Evolutionary conservation across 1,140 invertebrate species (phyloP), one percentile per base, ranked within the genome.

Genomic region (Leptonema lineaticorne): DNA sequence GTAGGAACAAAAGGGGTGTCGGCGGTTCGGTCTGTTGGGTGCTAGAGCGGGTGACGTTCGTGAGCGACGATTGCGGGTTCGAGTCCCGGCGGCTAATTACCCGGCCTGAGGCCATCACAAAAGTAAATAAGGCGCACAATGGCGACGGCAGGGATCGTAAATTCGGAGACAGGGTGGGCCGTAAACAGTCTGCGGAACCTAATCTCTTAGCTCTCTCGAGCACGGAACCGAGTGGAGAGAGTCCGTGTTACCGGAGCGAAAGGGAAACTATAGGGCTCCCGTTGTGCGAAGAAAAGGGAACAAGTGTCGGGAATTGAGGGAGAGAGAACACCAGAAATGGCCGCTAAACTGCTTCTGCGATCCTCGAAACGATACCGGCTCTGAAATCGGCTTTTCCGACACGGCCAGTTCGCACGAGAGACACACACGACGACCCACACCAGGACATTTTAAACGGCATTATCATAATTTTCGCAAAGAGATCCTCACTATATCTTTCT

Each of bases 101-200:
- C 63, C 48, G 3, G 28, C 22, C 60, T 11, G 33, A 16, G 60
- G 27, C 46, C 24, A 33, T 64, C 64, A 28, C 64, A 66, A 66
- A 66, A 66, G 27, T 66, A 66, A 66, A 66, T 58, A 66, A 66
- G 30, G 64, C 64, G 53, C 63, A 64, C 45, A 50, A 53, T 50
- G 27, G 45, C 63, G 50, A 30, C 30, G 16, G 26, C 22, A 29
- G 14, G 63, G 20, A 37, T 20, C 50, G 29, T 69, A 63, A 26
- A 57, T 64, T 56, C 63, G 37, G 33, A n/a, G 24, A 27, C 20
- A 20, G 59, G 22, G 18, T 29, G 26, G 58, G 37, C 53, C 66
- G 50, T 68, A 71, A 68, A 71, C 69, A 57, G 66, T 68, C 69
- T 71, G 65, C 58, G 64, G 62, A 63, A 57, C 66, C 65, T 71